Percentiles rank a stretch among this genome's conserved stretches.
These are phyloP conservation scores for Panthera uncia DNA, from an alignment of 2,113 vertebrate genomes.

Conservation along the genomic window DNA sequence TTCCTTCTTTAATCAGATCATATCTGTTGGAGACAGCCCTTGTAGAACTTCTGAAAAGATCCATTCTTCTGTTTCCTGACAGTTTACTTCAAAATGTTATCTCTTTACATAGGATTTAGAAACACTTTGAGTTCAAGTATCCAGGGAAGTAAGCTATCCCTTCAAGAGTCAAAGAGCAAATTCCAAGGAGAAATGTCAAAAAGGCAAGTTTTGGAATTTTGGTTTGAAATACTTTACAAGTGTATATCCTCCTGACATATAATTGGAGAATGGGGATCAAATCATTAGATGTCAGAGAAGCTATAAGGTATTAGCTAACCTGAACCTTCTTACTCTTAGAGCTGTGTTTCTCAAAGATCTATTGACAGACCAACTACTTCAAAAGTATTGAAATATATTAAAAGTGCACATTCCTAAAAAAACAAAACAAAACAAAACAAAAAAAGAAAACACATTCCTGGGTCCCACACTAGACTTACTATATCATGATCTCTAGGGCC, in stretches of 20 bases:
- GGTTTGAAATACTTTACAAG: constrained; percentile 12
- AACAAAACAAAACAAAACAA: neutral
- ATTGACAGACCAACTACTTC: neutral
- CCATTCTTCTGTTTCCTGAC: constrained; percentile 34
- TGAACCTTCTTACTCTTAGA: neutral
- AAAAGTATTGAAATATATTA: neutral
- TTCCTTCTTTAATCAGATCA: neutral
- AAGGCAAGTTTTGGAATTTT: constrained; percentile 78
- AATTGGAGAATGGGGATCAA: constrained; percentile 8
- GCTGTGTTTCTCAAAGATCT: neutral
- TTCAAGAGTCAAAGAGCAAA: constrained; percentile 69
- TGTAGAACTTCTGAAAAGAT: constrained; percentile 28
- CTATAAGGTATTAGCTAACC: neutral
- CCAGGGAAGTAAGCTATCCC: constrained; percentile 48
- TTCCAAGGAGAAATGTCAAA: constrained; percentile 68
- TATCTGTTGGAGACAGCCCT: neutral
- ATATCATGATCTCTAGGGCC: neutral
- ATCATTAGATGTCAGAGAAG: constrained; percentile 41
- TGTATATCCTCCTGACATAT: constrained; percentile 42
- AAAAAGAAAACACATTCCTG: neutral
- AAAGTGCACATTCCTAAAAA: neutral
- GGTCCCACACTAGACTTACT: neutral
- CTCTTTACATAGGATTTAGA: constrained; percentile 72
- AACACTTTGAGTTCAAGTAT: constrained; percentile 67
- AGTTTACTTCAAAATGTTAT: constrained; percentile 72